Base-by-base conservation (phyloP, 2,888 invertebrate species). In the Eudiplozoon nipponicum region DNA sequence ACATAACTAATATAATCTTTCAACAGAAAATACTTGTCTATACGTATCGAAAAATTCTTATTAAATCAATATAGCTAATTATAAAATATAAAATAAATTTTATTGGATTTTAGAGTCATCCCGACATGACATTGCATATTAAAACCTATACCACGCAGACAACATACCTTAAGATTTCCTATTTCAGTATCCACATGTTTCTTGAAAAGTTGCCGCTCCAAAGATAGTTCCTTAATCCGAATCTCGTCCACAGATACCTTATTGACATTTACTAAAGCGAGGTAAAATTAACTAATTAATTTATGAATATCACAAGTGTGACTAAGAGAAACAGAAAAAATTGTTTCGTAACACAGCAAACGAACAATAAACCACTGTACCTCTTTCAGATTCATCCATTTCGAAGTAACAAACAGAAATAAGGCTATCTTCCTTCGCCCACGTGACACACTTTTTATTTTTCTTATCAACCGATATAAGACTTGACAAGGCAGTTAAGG, bases 371-470 rank as follows among this genome's bases (percentile, higher is more conserved):
- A 13, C 7, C 23, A 19, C 29, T 42, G 43, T 47, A 56, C 59
- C 57, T 52, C 86, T 67, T 61, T 90, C 86, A 13, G 74, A 80
- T 60, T 81, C 84, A 58, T 86, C 84, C 48, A 84, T 61, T 57
- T 84, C 84, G 57, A 90, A 86, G 59, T 70, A 81, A 50, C 72
- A 70, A 42, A 77, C 65, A 51, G 74, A 70, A 49, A 73, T 73
- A 22, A 90, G 61, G 47, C 72, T 68, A 43, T 78, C 77, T 2
- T 70, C 67, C 51, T 71, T 72, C 72, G 77, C 81, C 52, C 69
- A 69, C 3, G 74, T 67, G 48, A 68, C 68, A 56, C 74, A 73
- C 44, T 54, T 54, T 45, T 48, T 52, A 36, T 48, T 47, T 45
- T 49, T 51, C 41, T 49, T 45, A 13, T 19, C 18, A 4, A 5